Conservation (phyloP, 1,140 invertebrate species). For the Drosophila guanche region DNA sequence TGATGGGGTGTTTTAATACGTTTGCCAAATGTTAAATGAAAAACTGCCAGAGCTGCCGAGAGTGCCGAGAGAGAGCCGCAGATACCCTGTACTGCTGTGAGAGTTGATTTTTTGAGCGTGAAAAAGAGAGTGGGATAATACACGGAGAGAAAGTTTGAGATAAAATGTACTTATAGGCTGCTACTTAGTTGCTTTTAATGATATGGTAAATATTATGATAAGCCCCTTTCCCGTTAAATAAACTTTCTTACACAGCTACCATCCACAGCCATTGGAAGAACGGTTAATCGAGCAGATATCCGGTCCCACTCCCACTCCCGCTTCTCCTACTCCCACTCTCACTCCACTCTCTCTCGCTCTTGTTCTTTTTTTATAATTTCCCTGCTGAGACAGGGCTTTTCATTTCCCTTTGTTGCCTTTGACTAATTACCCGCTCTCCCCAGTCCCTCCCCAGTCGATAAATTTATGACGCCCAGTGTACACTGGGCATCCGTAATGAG, state of each 20-base stretch:
- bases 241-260: too few relatives aligned
- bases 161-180: too few relatives aligned
- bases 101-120: too few relatives aligned
- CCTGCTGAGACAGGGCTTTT: constrained; percentile 5
- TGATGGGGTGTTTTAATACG: constrained; percentile 84
- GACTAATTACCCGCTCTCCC: constrained; percentile 31
- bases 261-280: not conserved
- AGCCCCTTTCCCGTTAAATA: not conserved
- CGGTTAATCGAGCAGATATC: constrained; percentile 38
- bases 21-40: constrained; percentile 83
- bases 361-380: constrained; percentile 24
- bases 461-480: constrained; percentile 36
- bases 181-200: too few relatives aligned
- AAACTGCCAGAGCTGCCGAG: constrained; percentile 45
- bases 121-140: too few relatives aligned
- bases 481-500: constrained; percentile 44
- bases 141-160: too few relatives aligned
- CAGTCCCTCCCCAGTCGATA: constrained; percentile 10
- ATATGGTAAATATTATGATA: not conserved
- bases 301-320: not conserved
- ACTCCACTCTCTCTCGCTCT: too few relatives aligned
- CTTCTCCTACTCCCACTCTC: not conserved
- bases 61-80: too few relatives aligned
- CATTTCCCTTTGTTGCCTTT: constrained; percentile 1
- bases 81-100: too few relatives aligned